Conservation (phyloP, 2,888 invertebrate genomes). For the Drosophila mettleri region DNA sequence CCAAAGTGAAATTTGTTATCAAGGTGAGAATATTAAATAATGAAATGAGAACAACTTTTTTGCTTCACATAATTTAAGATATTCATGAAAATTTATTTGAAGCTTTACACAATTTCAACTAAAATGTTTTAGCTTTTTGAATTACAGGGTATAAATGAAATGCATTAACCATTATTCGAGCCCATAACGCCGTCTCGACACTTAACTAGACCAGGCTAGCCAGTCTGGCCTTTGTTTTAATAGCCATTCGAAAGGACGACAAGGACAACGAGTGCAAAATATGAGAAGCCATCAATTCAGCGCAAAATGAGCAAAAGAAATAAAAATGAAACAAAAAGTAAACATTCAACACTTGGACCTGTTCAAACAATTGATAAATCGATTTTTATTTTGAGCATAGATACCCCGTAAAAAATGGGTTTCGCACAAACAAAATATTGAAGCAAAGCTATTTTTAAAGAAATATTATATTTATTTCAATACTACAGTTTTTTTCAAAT, state of each 20-base stretch:
- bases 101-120: too few species aligned
- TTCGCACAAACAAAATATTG: too few species aligned
- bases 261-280: slow-evolving; percentile 44
- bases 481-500: too few species aligned
- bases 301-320: slow-evolving; percentile 17
- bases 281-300: slow-evolving; percentile 33
- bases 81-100: not conserved
- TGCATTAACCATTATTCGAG: slow-evolving; percentile 38
- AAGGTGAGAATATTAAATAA: not conserved
- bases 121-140: not conserved
- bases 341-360: not conserved
- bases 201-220: slow-evolving; percentile 22
- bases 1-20: slow-evolving; percentile 12
- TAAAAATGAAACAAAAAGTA: not conserved
- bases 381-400: slow-evolving; percentile 33
- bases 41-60: not conserved
- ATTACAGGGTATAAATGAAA: slow-evolving; percentile 23
- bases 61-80: not conserved
- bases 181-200: slow-evolving; percentile 28
- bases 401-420: slow-evolving; percentile 2
- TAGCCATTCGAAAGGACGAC: slow-evolving; percentile 16
- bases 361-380: slow-evolving; percentile 37
- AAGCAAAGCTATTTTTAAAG: not conserved
- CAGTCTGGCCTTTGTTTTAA: slow-evolving; percentile 37
- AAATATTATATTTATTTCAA: not conserved